Base-by-base conservation (phyloP, 2,888 invertebrate genomes). In the Amblyjoppa proteus region DNA sequence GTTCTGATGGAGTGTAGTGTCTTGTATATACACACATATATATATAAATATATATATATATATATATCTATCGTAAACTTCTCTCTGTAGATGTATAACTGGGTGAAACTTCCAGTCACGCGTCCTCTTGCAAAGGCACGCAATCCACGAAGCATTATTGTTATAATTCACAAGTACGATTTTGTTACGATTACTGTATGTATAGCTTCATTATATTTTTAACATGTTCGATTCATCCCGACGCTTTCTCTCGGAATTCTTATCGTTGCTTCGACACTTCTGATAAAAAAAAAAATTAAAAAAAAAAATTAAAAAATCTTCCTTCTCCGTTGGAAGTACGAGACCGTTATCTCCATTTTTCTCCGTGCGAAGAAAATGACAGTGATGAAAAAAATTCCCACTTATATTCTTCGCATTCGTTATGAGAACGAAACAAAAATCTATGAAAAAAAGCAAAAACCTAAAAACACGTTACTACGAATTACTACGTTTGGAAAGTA, bases 1-100 rank as follows among this genome's bases (percentile, higher is more conserved):
- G 92, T 93, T 94, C 92, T 92, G 90, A 91, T 93, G 93, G 90
- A 94, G 91, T 93, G 93, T 94, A 93, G 93, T 91, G 91, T 93
- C 93, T 94, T 94, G 93, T 94, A 93, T 94, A 94, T 93, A 93
- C 88, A 91, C 90, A 91, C 90, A 91, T 80, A 88, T 90, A 90
- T 91, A 92, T 92, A 87, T 58, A 76, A 73, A 31, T 45, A 82
- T 79, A 73, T 66, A 83, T 78, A 83, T 75, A 80, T 86, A 81
- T 82, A 81, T 77, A 79, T 81, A 68, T 81, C 64, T 61, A 81
- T 73, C 68, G 56, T 86, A 79, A 64, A 84, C 75, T 82, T 82
- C 69, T 87, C 69, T 87, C 79, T 71, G 82, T 84, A 84, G 84
- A 82, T 76, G 71, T 87, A 85, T 80, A 83, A 84, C 66, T 78